Base-by-base conservation (phyloP, 2,797 vertebrate species). In the Clarias pachynema region DNA sequence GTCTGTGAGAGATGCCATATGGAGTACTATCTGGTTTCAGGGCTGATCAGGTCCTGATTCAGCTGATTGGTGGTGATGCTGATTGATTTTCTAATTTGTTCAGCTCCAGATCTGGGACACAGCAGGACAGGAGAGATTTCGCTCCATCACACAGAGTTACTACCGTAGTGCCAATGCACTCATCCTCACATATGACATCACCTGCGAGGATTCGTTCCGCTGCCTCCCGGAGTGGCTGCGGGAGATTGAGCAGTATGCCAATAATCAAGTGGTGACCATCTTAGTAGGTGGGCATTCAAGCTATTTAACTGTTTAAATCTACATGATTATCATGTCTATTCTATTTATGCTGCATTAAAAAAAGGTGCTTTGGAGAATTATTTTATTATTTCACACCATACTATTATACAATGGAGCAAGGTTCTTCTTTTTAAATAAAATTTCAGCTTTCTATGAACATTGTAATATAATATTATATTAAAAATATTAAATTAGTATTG, bases 31-130 rank as follows among this genome's bases (percentile, higher is more conserved):
- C 74, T 82, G 8, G 20, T 63, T 44, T 74, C 18, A 15, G 34
- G 68, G 8, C 26, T 53, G 34, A 75, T 74, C 49, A 22, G 31
- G 40, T 82, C 77, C 84, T 79, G 57, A 31, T 79, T 62, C 10
- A 84, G 34, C 22, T 62, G 16, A 31, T 57, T 56, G 79, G 73
- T 59, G 60, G 37, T 59, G 77, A 65, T 24, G 73, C 73, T 83
- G 74, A 74, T 83, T 15, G 29, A 70, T 79, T 86, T 80, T 1
- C 72, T 87, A 20, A 82, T 68, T 86, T 73, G 29, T 66, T 40
- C 91, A 99, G 98, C 96, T 99, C 91, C 98, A 99, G 96, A 99
- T 99, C 93, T 99, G 98, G 98, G 98, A 99, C 95, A 99, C 98
- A 0, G 98, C 98, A 0, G 98, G 98, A 66, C 98, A 99, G 87